A percentile compares a stretch with the other conserved stretches of the same genome.
Evolutionary conservation across 2,888 invertebrate species (phyloP).

Genomic region (Mystacides longicornis): DNA sequence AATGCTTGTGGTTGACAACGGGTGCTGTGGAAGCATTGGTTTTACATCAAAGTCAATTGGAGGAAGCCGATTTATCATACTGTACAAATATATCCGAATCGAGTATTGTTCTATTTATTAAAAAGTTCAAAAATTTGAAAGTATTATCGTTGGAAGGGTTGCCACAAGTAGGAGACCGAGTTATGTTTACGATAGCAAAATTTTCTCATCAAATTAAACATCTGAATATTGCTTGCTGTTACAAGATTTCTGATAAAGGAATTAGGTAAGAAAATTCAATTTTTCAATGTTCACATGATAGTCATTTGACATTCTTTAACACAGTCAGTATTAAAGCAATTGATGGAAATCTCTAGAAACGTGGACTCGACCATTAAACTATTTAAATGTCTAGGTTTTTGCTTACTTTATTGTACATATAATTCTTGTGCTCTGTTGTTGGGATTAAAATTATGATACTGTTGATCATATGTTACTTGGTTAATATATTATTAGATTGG

Average conservation of each 20-base stretch:
- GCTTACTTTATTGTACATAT: too few relatives aligned
- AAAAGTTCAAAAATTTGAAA: conserved; percentile 46
- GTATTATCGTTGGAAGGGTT: conserved; percentile 54
- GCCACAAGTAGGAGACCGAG: conserved; percentile 52
- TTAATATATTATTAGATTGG: too few relatives aligned
- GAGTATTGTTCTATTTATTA: conserved; percentile 50
- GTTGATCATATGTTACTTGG: too few relatives aligned
- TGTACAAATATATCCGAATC: conserved; percentile 48
- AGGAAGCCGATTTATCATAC: conserved; percentile 56
- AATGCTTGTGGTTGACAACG: conserved; percentile 58
- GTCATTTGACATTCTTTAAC: too few relatives aligned
- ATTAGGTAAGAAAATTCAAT: conserved; percentile 52
- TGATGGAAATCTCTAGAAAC: too few relatives aligned
- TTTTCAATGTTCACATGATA: too few relatives aligned
- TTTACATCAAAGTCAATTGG: conserved; percentile 52
- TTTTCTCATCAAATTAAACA: conserved; percentile 48
- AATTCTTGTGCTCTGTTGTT: too few relatives aligned
- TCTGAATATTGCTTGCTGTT: conserved; percentile 57
- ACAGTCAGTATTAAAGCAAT: too few relatives aligned
- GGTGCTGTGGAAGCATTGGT: conserved; percentile 58
- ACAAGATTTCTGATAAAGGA: conserved; percentile 56
- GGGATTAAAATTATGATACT: too few relatives aligned
- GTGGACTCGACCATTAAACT: too few relatives aligned
- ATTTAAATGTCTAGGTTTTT: too few relatives aligned
- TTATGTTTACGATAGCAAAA: conserved; percentile 49